Evolutionary conservation across 2,888 invertebrate genomes (phyloP).

Genomic region (Rhagonycha lutea): DNA sequence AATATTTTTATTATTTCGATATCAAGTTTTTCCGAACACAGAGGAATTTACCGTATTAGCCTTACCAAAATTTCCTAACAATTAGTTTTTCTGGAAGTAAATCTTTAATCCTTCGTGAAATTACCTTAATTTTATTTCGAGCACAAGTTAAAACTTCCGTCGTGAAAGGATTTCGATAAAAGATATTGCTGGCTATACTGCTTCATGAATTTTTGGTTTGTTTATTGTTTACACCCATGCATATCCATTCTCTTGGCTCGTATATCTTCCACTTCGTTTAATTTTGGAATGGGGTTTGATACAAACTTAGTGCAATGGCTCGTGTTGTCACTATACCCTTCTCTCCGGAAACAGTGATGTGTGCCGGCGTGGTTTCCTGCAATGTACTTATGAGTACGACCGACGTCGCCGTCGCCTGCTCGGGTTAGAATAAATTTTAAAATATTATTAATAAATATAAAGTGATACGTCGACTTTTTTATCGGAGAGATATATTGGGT

Average conservation of each 20-base stretch:
- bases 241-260: slow-evolving; percentile 11
- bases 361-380: slow-evolving; percentile 16
- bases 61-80: no score
- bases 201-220: slow-evolving; percentile 21
- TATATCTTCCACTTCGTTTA: slow-evolving; percentile 30
- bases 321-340: slow-evolving; percentile 25
- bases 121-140: neutral
- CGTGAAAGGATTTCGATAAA: neutral
- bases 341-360: slow-evolving; percentile 19
- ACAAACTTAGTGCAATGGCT: slow-evolving; percentile 27
- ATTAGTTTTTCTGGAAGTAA: neutral
- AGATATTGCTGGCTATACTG: neutral
- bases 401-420: slow-evolving; percentile 3
- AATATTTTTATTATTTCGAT: no score
- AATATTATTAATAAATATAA: slow-evolving; percentile 15
- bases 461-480: slow-evolving; percentile 11
- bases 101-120: neutral
- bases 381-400: slow-evolving; percentile 2
- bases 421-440: slow-evolving; percentile 14
- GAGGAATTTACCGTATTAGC: no score
- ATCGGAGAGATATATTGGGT: slow-evolving; percentile 3
- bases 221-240: slow-evolving; percentile 27
- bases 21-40: no score
- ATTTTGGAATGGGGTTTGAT: slow-evolving; percentile 18
- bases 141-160: neutral